Evolutionary conservation across 1,140 invertebrate species (phyloP).

Genomic region (Brachionus calyciflorus): DNA sequence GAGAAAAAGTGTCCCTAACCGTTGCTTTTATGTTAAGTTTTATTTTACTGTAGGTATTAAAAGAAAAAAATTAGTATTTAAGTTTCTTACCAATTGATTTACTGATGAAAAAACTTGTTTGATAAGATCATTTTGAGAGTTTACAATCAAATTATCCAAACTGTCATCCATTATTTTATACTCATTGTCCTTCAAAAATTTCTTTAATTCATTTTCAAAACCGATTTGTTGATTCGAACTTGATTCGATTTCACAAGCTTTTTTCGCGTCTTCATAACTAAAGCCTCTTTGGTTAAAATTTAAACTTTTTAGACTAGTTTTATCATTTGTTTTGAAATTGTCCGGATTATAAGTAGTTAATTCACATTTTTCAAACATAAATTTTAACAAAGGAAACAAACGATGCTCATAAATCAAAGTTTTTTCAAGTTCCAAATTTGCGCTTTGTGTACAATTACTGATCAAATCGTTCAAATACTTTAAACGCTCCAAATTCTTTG

Average conservation of each 20-base stretch:
- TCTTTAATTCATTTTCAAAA: conserved; percentile 23
- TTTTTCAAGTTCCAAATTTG: conserved; percentile 40
- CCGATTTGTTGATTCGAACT: conserved; percentile 69
- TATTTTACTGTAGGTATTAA: too few relatives aligned
- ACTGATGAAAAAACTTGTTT: conserved; percentile 77
- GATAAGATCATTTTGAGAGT: conserved; percentile 66
- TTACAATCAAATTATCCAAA: background rate
- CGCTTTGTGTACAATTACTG: background rate
- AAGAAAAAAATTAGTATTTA: too few relatives aligned
- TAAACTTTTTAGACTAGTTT: too few relatives aligned
- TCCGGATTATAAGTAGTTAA: conserved; percentile 55
- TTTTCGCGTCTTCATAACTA: too few relatives aligned
- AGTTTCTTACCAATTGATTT: conserved; percentile 74
- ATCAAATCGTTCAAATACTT: conserved; percentile 9
- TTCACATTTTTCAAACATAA: conserved; percentile 61
- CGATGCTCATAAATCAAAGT: conserved; percentile 52
- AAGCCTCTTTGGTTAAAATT: too few relatives aligned
- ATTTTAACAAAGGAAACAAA: conserved; percentile 58
- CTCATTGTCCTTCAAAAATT: conserved; percentile 29
- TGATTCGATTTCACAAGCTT: conserved; percentile 71
- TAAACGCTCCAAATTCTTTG: background rate
- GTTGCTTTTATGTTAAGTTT: too few relatives aligned
- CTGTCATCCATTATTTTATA: background rate
- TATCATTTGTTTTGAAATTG: conserved; percentile 53
- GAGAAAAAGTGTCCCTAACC: too few relatives aligned